Conservation (phyloP, 1,140 invertebrate species). For the Aporrectodea caliginosa region DNA sequence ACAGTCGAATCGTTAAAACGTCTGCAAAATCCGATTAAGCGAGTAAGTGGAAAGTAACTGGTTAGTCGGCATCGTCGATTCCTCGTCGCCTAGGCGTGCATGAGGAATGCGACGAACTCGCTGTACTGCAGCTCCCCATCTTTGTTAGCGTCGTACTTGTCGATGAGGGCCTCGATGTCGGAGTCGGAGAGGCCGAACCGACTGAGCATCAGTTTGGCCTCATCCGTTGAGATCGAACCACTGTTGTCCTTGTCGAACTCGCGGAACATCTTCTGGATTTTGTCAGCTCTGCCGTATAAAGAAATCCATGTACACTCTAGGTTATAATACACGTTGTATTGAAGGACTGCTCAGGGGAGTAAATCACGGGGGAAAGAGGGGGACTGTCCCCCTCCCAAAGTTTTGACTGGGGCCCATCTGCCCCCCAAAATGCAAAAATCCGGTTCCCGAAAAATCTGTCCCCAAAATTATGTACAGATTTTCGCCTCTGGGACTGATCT, state of each 20-base stretch:
- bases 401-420: no score
- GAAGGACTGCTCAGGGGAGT: no score
- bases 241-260: slow-evolving; percentile 15
- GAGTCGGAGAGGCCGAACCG: slow-evolving; percentile 1
- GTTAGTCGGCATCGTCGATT: no score
- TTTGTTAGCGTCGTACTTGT: slow-evolving; percentile 18
- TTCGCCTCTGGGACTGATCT: no score
- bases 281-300: no score
- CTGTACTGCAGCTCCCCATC: slow-evolving; percentile 24
- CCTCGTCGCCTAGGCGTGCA: slow-evolving; percentile 13
- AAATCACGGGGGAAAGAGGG: no score
- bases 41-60: neutral
- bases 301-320: no score
- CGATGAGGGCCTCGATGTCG: slow-evolving; percentile 7
- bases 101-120: slow-evolving; percentile 21
- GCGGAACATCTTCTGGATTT: slow-evolving; percentile 18
- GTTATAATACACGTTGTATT: no score
- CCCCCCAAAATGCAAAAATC: no score
- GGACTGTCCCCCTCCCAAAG: no score
- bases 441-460: no score
- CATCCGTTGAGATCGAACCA: slow-evolving; percentile 8
- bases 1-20: neutral
- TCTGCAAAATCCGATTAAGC: neutral
- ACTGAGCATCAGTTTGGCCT: slow-evolving; percentile 18
- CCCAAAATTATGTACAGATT: no score